phyloP scores from a whole-genome alignment of 2,797 vertebrate species.

The Parotocinclus haroldoi region DNA sequence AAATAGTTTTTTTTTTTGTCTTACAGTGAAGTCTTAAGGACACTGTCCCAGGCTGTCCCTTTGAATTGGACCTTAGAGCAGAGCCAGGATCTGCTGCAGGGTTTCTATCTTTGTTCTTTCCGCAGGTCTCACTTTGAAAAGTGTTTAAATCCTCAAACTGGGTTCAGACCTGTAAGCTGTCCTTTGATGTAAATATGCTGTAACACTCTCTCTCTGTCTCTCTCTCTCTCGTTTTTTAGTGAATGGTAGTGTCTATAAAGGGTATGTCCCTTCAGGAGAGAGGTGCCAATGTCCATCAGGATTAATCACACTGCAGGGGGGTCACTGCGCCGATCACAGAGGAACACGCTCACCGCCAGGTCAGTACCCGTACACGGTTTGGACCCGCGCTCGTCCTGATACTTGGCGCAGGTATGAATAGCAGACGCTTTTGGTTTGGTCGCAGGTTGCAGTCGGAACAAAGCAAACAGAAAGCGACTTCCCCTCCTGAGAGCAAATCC shows the following conservation, averaged over 20 bases:
- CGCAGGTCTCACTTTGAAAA: too few relatives aligned
- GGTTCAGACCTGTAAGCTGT: too few relatives aligned
- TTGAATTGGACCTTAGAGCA: too few relatives aligned
- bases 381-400: too few relatives aligned
- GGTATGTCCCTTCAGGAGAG: conserved; percentile 99
- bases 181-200: too few relatives aligned
- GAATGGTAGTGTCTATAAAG: conserved; percentile 99
- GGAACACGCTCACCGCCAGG: conserved; percentile 99
- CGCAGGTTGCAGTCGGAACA: conserved; percentile 99
- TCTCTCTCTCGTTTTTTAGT: conserved; percentile 64
- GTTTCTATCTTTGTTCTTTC: too few relatives aligned
- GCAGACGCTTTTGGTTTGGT: conserved; percentile 75
- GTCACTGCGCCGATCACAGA: conserved; percentile 99
- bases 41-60: too few relatives aligned
- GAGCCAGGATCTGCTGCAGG: too few relatives aligned
- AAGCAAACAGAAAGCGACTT: conserved; percentile 98
- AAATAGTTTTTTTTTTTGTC: too few relatives aligned
- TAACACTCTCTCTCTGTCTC: conserved; percentile 1
- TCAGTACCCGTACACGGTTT: conserved; percentile 56
- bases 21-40: too few relatives aligned
- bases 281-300: conserved; percentile 99
- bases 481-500: conserved; percentile 97
- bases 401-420: too few relatives aligned
- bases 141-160: too few relatives aligned
- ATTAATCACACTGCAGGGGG: conserved; percentile 99